A percentile compares a stretch with the other conserved stretches of the same genome.
These are phyloP conservation scores for Hofmannophila pseudospretella DNA, from an alignment of 2,888 invertebrate species.

Conservation along the genomic window DNA sequence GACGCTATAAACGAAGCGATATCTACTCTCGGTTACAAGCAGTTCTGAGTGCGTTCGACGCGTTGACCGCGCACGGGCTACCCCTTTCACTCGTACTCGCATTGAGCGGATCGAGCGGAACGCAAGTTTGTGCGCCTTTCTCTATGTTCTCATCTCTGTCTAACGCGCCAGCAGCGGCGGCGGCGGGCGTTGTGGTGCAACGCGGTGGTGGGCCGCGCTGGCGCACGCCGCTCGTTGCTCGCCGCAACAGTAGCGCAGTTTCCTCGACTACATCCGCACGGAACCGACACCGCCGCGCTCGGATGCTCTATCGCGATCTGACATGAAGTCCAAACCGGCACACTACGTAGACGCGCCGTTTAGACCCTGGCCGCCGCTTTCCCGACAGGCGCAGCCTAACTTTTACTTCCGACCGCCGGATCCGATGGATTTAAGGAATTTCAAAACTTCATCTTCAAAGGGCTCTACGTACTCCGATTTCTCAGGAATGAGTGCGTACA, in stretches of 20 bases:
- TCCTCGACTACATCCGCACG: slow-evolving; percentile 69
- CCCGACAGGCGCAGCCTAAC: slow-evolving; percentile 71
- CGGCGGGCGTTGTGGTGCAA: slow-evolving; percentile 43
- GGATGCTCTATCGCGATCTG: slow-evolving; percentile 73
- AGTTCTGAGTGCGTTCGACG: slow-evolving; percentile 43
- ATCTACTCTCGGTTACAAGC: slow-evolving; percentile 36
- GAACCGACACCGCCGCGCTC: slow-evolving; percentile 58
- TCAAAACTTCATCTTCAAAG: slow-evolving; percentile 62
- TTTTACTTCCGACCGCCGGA: slow-evolving; percentile 72
- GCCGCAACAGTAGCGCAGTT: slow-evolving; percentile 66
- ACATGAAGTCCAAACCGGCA: slow-evolving; percentile 81
- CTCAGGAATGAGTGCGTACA: slow-evolving; percentile 70
- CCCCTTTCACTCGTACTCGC: slow-evolving; percentile 75
- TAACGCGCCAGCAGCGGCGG: slow-evolving; percentile 36
- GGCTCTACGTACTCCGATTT: slow-evolving; percentile 71
- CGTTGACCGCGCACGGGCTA: slow-evolving; percentile 63
- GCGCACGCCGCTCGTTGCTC: slow-evolving; percentile 46
- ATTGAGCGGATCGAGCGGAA: slow-evolving; percentile 66
- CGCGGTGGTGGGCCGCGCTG: slow-evolving; percentile 50
- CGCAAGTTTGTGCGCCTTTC: slow-evolving; percentile 61
- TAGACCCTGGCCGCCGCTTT: slow-evolving; percentile 83
- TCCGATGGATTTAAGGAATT: slow-evolving; percentile 70
- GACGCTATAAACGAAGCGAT: slow-evolving; percentile 30
- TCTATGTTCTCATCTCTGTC: slow-evolving; percentile 71
- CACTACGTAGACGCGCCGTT: slow-evolving; percentile 71